These are phyloP conservation scores for Cryptophagus acutangulus DNA, from an alignment of 2,888 invertebrate species.

Conservation along the genomic window DNA sequence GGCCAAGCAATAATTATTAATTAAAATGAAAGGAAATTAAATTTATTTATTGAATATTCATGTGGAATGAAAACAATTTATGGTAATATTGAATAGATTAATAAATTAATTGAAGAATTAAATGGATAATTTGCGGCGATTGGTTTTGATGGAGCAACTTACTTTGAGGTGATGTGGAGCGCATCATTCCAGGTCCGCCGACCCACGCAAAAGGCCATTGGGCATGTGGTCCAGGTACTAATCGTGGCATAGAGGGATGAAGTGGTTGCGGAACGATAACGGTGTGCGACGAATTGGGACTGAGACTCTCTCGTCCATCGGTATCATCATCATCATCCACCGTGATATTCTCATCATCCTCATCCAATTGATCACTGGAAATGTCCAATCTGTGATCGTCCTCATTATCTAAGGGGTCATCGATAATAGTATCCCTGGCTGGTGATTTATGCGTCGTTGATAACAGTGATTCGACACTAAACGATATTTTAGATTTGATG, in stretches of 20 bases:
- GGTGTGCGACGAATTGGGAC: slow-evolving; percentile 52
- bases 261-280: slow-evolving; percentile 66
- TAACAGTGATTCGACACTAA: slow-evolving; percentile 66
- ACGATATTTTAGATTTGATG: slow-evolving; percentile 64
- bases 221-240: slow-evolving; percentile 50
- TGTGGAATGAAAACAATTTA: no score
- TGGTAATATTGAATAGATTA: not conserved
- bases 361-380: slow-evolving; percentile 46
- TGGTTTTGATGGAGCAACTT: slow-evolving; percentile 45
- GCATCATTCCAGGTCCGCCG: slow-evolving; percentile 56
- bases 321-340: slow-evolving; percentile 46
- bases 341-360: slow-evolving; percentile 46
- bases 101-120: no score
- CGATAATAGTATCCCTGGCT: slow-evolving; percentile 17
- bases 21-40: slow-evolving; percentile 1
- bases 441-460: slow-evolving; percentile 33
- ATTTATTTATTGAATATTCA: slow-evolving; percentile 1
- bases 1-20: slow-evolving; percentile 1
- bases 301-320: slow-evolving; percentile 47
- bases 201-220: slow-evolving; percentile 64
- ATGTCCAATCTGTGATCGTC: slow-evolving; percentile 30
- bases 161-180: slow-evolving; percentile 58
- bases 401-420: slow-evolving; percentile 27
- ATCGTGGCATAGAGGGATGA: slow-evolving; percentile 56
- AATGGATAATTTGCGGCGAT: no score